phyloP scores from a whole-genome alignment of 2,888 invertebrate species.

The Helleia helle region DNA sequence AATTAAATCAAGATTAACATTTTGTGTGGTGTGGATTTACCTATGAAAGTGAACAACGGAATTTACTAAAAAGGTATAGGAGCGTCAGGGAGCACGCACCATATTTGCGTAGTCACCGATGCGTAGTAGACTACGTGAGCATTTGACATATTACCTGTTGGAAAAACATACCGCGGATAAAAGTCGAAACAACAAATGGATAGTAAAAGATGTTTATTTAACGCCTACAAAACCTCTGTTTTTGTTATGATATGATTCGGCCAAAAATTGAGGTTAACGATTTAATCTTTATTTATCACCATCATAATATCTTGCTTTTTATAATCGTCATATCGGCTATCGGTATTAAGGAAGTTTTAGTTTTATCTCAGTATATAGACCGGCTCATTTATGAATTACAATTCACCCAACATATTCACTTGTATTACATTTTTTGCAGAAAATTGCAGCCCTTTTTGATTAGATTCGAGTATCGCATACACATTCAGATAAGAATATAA shows the following conservation, averaged over 20 bases:
- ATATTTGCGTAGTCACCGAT: neutral
- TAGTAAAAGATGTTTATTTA: neutral
- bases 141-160: neutral
- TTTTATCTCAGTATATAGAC: no score
- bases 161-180: neutral
- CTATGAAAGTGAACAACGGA: no score
- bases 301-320: neutral
- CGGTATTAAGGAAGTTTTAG: no score
- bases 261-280: neutral
- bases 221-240: neutral
- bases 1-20: no score
- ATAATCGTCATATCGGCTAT: no score
- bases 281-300: neutral
- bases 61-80: neutral
- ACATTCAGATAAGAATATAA: no score
- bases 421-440: no score
- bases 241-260: neutral
- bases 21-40: no score
- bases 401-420: no score
- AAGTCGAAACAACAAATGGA: neutral
- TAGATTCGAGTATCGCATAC: no score
- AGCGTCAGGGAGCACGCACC: neutral
- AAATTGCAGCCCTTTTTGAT: no score
- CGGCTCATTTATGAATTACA: no score
- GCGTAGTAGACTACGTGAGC: neutral